A percentile compares a stretch with the other conserved stretches of the same genome.
Conservation (phyloP, 2,113 vertebrate species). For the Tragelaphus strepsiceros region DNA sequence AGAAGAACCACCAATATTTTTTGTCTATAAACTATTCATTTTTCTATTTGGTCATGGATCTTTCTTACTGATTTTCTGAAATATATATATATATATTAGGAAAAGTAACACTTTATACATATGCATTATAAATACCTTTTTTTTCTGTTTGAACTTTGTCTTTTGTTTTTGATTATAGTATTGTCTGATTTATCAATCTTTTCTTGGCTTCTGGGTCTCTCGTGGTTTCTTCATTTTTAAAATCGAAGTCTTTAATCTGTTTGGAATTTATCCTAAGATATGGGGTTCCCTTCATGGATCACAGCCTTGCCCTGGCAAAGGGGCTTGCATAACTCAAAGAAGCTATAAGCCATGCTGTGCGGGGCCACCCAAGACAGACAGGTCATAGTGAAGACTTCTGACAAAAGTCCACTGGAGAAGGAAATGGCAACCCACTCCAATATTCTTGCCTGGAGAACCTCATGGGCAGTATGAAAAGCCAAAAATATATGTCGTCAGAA, state of each 20-base stretch:
- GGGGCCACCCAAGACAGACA: neutral
- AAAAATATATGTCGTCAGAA: neutral
- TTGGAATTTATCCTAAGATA: neutral
- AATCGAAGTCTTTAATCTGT: neutral
- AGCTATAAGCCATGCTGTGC: neutral
- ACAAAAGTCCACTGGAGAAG: neutral
- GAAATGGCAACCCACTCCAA: neutral
- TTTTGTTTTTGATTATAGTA: neutral
- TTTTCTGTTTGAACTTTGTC: neutral
- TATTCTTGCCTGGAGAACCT: neutral
- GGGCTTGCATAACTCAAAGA: neutral
- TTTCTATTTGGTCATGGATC: neutral
- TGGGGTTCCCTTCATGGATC: neutral
- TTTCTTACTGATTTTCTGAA: slow-evolving; percentile 10
- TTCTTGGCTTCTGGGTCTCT: neutral
- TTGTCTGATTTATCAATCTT: neutral
- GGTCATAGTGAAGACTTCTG: neutral
- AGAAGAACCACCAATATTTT: neutral
- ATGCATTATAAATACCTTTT: neutral
- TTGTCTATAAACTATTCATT: neutral
- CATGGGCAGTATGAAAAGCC: neutral
- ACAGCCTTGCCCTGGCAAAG: neutral
- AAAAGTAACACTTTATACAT: neutral
- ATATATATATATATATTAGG: neutral
- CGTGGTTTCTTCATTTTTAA: neutral